These are phyloP conservation scores for Sarcophaga carnaria DNA, from an alignment of 2,888 invertebrate species.

Conservation along the genomic window DNA sequence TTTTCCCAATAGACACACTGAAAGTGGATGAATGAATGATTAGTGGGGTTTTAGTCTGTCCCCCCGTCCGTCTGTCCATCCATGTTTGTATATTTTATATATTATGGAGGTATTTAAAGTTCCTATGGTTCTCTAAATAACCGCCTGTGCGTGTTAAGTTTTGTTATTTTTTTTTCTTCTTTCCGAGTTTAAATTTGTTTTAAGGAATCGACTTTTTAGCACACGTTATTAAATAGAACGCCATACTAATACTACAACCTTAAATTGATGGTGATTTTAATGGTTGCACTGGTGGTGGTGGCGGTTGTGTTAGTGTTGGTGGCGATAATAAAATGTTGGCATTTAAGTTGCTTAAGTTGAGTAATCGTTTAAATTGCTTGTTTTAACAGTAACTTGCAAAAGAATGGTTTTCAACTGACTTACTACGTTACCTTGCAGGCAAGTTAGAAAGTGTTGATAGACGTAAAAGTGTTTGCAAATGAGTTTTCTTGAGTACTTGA, in stretches of 20 bases:
- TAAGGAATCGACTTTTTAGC: slow-evolving; percentile 39
- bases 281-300: not conserved
- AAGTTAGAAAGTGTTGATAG: slow-evolving; percentile 45
- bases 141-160: slow-evolving; percentile 55
- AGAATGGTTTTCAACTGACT: slow-evolving; percentile 25
- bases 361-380: slow-evolving; percentile 60
- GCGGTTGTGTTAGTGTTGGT: slow-evolving; percentile 1
- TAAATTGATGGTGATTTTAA: too few relatives aligned
- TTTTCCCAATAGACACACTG: slow-evolving; percentile 48
- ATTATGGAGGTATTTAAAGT: slow-evolving; percentile 39
- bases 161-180: slow-evolving; percentile 16
- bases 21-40: slow-evolving; percentile 3
- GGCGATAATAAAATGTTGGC: slow-evolving; percentile 2
- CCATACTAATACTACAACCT: not conserved
- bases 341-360: slow-evolving; percentile 55
- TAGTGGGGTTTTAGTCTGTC: not conserved
- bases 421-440: not conserved
- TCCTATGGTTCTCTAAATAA: not conserved
- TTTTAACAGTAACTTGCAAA: slow-evolving; percentile 37
- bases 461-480: slow-evolving; percentile 51
- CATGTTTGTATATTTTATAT: slow-evolving; percentile 16
- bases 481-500: slow-evolving; percentile 7
- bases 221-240: slow-evolving; percentile 14
- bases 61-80: not conserved
- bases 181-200: slow-evolving; percentile 19